phyloP scores from a whole-genome alignment of 2,113 vertebrate genomes.

The Sorex araneus region DNA sequence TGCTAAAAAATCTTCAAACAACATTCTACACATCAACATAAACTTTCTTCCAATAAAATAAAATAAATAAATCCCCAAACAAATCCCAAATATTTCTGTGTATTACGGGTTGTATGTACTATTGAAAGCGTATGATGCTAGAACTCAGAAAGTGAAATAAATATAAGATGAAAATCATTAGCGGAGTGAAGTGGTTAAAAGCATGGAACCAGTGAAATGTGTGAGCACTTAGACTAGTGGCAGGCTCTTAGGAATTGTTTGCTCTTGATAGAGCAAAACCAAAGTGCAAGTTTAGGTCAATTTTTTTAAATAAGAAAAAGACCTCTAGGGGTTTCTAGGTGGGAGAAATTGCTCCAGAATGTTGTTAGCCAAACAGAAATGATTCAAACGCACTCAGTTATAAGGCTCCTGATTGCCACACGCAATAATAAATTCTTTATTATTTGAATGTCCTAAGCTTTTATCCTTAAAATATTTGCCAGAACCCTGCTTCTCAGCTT shows the following conservation, averaged over 20 bases:
- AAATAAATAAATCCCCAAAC: too few relatives aligned
- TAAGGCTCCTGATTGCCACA: slow-evolving; percentile 12
- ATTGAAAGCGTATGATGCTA: background rate
- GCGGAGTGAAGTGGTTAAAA: background rate
- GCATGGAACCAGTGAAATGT: background rate
- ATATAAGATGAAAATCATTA: slow-evolving; percentile 48
- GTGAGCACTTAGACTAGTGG: background rate
- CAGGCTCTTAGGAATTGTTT: background rate
- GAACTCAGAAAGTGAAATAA: slow-evolving; percentile 51
- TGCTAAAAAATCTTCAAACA: background rate
- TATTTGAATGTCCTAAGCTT: slow-evolving; percentile 12
- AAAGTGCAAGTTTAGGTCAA: slow-evolving; percentile 4
- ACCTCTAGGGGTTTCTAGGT: background rate
- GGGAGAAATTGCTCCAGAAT: slow-evolving; percentile 54
- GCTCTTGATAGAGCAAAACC: slow-evolving; percentile 46
- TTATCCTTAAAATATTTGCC: slow-evolving; percentile 50
- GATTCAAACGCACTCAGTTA: background rate
- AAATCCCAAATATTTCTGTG: background rate
- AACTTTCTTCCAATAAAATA: background rate
- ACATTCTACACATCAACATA: background rate
- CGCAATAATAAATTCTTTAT: slow-evolving; percentile 9
- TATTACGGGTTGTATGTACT: background rate
- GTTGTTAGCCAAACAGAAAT: background rate
- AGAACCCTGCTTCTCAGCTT: slow-evolving; percentile 9
- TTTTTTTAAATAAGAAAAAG: slow-evolving; percentile 58